Base-by-base conservation (phyloP, 2,888 invertebrate genomes). In the Dyspetes luteomarginatus region DNA sequence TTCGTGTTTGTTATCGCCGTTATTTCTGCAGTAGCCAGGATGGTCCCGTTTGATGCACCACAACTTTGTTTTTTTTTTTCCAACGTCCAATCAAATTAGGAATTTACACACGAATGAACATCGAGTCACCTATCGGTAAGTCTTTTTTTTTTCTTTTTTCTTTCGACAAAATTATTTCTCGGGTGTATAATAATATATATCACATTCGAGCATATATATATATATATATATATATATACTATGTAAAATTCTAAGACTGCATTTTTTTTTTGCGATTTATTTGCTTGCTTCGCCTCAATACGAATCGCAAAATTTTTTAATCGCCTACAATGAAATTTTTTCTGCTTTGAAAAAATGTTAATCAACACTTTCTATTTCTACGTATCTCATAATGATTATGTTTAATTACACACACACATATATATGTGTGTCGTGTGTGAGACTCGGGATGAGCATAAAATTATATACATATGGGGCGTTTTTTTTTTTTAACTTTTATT, bases 131-230 rank as follows among this genome's bases (percentile, higher is more conserved):
- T 41, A 24, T 15, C 19, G 17, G 56, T 41, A 17, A 43, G 26
- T 43, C 15, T 1, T 68, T 12, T 12, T 55, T 43, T 43, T 43
- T 43, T 30, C 4, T 28, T 56, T 12, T 4, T 19, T 19, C 52
- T 48, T 45, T 58, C 50, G 60, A 73, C 56, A 62, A 73, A 73
- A 64, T 78, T 62, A 73, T 78, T 41, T 56, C 41, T 56, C 73
- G 69, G 69, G 41, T 50, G 64, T 68, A 69, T 15, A 68, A 62
- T 64, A 56, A 62, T 62, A 74, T 41, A 69, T 74, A 79, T 50
- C 45, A 78, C 78, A 67, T 72, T 78, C 65, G 52, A 65, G 78
- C 56, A 50, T 58, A 50, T 36, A 22, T 26, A 62, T 62, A 41
- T 55, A 52, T 55, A 72, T 72, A 28, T 48, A 9, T n/a, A n/a